Evolutionary conservation across 35 echinoderm and acorn worm species (phyloP), one percentile per base, ranked within the genome.

Genomic region (Diadema setosum): DNA sequence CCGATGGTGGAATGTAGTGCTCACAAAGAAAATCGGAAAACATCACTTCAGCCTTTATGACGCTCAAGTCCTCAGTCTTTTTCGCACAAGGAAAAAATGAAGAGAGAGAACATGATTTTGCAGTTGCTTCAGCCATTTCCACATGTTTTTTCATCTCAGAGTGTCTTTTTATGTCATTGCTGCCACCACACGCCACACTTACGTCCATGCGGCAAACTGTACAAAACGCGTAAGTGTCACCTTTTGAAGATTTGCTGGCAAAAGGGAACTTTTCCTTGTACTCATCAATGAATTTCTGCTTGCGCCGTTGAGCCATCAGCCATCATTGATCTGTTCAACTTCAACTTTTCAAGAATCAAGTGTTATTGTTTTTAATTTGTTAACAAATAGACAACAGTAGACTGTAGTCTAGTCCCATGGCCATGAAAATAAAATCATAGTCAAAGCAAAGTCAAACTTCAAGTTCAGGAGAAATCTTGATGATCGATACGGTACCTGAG

Each of bases 11-110:
- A 41, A 86, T 63, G 20, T 70, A 36, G 61, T 86, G 58, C 43
- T 86, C 60, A 2, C 45, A 16, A 43, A 86, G 17, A 45, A 70
- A 86, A 74, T 70, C 58, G 7, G 84, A 43, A 44, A 86, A 86
- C 83, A 69, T 9, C 43, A 86, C 84, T 44, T 86, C 63, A 25
- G 61, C 84, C 20, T 40, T 25, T 18, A 86, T 86, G 21, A 74
- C 65, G 5, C 14, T 5, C 32, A 69, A 69, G 26, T 86, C 24
- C 35, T 86, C 84, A 39, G 57, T 36, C 20, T 44, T 63, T 31
- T 57, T 39, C 23, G 36, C 33, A 86, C 11, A 20, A 20, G 60
- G 11, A 5, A 86, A 70, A 73, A 73, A 73, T 41, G 9, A 7
- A 36, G 84, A 52, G 21, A 73, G 57, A 2, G 11, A 17, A 41